A percentile compares a stretch with the other conserved stretches of the same genome.
Evolutionary conservation across 2,113 vertebrate species (phyloP).

Genomic region (Gracilinanus agilis): DNA sequence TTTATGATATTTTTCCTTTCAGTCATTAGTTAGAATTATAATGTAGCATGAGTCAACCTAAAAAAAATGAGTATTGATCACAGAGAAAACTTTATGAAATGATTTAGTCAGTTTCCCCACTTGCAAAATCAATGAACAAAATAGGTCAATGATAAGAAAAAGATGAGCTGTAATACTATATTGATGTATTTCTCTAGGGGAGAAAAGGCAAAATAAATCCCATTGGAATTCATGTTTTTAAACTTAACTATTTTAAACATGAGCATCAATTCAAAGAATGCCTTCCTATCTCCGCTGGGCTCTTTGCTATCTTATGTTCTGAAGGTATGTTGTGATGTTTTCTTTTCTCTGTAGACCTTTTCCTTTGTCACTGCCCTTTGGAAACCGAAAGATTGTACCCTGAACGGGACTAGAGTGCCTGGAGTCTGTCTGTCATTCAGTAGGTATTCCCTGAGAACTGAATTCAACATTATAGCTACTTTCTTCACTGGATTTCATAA

Average conservation of each 20-base stretch:
- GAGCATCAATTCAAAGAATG: background rate
- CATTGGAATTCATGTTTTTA: conserved; percentile 50
- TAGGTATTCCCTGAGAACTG: conserved; percentile 75
- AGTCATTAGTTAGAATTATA: conserved; percentile 81
- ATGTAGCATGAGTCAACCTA: conserved; percentile 82
- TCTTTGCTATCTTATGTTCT: conserved; percentile 47
- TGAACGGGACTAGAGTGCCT: conserved; percentile 59
- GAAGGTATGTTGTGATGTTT: conserved; percentile 68
- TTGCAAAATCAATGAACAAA: conserved; percentile 81
- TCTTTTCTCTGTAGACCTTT: conserved; percentile 75
- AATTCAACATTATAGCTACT: conserved; percentile 79
- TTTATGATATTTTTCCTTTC: conserved; percentile 72
- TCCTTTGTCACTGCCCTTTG: conserved; percentile 78
- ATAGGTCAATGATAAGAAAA: conserved; percentile 78
- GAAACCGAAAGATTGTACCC: conserved; percentile 70
- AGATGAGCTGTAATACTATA: conserved; percentile 63
- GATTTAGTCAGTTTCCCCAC: conserved; percentile 81
- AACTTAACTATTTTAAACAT: conserved; percentile 70
- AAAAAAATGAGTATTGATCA: conserved; percentile 84
- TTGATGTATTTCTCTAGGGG: conserved; percentile 63
- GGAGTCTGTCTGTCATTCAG: conserved; percentile 76
- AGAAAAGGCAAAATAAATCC: conserved; percentile 72
- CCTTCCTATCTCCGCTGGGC: background rate
- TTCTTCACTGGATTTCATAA: conserved; percentile 79
- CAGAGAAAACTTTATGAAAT: conserved; percentile 82